Conservation (phyloP, 2,797 vertebrate genomes). For the Prionace glauca region DNA sequence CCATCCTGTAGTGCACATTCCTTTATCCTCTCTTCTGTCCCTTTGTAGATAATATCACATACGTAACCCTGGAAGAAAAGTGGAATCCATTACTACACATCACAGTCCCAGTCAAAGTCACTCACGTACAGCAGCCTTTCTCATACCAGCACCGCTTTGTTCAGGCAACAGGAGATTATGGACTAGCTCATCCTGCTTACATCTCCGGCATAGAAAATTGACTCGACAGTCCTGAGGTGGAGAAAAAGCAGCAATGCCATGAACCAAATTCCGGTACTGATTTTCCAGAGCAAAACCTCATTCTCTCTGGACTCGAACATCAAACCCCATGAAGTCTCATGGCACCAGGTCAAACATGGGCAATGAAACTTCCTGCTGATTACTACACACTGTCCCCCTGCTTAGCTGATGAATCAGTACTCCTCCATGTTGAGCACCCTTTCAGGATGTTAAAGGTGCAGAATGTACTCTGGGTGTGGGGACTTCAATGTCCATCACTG, state of each 20-base stretch:
- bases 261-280: not conserved
- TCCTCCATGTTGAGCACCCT: too few species aligned
- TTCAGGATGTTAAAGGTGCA: too few species aligned
- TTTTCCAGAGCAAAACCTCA: not conserved
- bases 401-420: too few species aligned
- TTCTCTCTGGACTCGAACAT: not conserved
- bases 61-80: conserved; percentile 62
- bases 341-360: too few species aligned
- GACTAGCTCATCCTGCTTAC: not conserved
- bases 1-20: conserved; percentile 63
- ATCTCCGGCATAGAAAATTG: not conserved
- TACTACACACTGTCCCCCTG: too few species aligned
- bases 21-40: conserved; percentile 62
- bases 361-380: too few species aligned
- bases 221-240: not conserved
- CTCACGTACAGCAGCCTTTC: not conserved
- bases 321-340: not conserved
- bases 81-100: not conserved
- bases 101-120: not conserved
- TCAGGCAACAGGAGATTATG: not conserved
- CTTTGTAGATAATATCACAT: conserved; percentile 74
- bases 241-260: not conserved
- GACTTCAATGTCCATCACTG: too few species aligned
- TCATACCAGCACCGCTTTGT: not conserved
- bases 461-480: too few species aligned